Conservation (phyloP, 2,888 invertebrate genomes). For the Hofmannophila pseudospretella region DNA sequence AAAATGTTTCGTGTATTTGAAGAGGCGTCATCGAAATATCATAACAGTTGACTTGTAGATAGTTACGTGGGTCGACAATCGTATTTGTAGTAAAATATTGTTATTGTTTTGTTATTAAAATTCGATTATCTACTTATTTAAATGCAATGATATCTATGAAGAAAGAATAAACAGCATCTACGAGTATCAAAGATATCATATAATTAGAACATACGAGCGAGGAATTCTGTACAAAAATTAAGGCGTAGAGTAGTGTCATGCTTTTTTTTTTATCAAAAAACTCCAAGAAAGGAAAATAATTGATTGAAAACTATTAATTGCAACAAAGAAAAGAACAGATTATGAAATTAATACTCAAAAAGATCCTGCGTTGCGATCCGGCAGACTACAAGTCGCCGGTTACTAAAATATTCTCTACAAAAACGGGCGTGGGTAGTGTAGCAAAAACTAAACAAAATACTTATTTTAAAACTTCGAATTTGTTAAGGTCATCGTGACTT, state of each 20-base stretch:
- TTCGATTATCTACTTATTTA: constrained; percentile 33
- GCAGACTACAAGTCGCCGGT: constrained; percentile 63
- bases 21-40: constrained; percentile 26
- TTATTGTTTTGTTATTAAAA: constrained; percentile 41
- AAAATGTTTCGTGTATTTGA: constrained; percentile 19
- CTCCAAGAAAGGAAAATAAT: no score
- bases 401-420: constrained; percentile 30
- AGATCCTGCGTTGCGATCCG: constrained; percentile 20
- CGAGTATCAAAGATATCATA: no score
- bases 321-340: constrained; percentile 27
- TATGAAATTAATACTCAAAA: constrained; percentile 35
- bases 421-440: constrained; percentile 37
- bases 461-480: constrained; percentile 36
- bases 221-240: no score
- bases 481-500: constrained; percentile 63
- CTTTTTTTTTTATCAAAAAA: not conserved
- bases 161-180: no score
- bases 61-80: constrained; percentile 35
- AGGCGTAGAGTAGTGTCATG: not conserved
- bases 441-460: constrained; percentile 42
- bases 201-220: no score
- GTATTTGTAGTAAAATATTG: constrained; percentile 36
- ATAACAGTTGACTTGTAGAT: constrained; percentile 18
- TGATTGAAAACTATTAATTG: constrained; percentile 8
- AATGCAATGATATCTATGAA: no score